These are phyloP conservation scores for Leptopterna dolabrata DNA, from an alignment of 2,888 invertebrate species.

Conservation along the genomic window DNA sequence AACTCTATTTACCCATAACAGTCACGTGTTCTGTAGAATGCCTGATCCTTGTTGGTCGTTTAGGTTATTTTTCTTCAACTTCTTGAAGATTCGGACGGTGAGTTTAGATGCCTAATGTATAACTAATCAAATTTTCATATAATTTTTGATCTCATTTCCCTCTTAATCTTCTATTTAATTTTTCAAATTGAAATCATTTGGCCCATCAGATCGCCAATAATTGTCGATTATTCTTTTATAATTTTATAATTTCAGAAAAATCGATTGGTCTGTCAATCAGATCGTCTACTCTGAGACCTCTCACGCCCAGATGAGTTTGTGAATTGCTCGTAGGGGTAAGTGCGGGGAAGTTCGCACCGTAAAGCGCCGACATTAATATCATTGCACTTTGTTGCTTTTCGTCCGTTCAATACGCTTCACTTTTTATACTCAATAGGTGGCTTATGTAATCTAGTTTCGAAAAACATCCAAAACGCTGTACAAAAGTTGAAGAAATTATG, in stretches of 20 bases:
- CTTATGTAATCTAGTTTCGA: not conserved
- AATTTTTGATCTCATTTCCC: too few species aligned
- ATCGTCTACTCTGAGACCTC: not conserved
- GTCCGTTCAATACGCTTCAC: not conserved
- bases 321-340: not conserved
- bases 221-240: not conserved
- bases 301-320: not conserved
- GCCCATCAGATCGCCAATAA: too few species aligned
- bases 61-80: too few species aligned
- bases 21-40: too few species aligned
- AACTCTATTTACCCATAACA: too few species aligned
- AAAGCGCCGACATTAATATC: not conserved
- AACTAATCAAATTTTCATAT: too few species aligned
- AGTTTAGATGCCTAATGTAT: too few species aligned
- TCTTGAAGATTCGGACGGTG: too few species aligned
- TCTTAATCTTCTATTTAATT: too few species aligned
- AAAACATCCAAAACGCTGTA: not conserved
- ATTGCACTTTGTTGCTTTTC: not conserved
- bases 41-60: too few species aligned
- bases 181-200: too few species aligned
- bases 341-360: not conserved
- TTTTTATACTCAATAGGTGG: not conserved
- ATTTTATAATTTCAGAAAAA: not conserved
- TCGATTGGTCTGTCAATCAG: not conserved
- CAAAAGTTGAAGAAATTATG: not conserved